A percentile compares a stretch with the other conserved stretches of the same genome.
These are phyloP conservation scores for Lagocephalus sceleratus DNA, from an alignment of 2,797 vertebrate species.

Conservation along the genomic window DNA sequence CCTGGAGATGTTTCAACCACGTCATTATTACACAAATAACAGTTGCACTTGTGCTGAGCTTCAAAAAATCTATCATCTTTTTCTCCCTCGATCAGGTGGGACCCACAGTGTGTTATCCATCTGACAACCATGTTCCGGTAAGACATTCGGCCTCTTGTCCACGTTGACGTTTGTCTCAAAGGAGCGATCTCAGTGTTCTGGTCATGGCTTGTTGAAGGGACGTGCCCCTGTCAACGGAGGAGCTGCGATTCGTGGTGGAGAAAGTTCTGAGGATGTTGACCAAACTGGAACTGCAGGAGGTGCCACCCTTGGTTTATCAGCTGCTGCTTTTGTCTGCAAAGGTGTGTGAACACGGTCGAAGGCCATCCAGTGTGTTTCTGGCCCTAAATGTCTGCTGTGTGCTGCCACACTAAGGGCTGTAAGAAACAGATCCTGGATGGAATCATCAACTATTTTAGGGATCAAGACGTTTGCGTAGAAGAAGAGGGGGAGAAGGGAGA, in stretches of 20 bases:
- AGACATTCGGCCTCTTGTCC: constrained; percentile 15
- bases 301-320: constrained; percentile 94
- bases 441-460: constrained; percentile 86
- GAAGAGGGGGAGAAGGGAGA: constrained; percentile 81
- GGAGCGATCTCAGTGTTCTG: background rate
- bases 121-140: constrained; percentile 97
- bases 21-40: too few species aligned
- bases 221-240: constrained; percentile 85
- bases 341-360: constrained; percentile 65
- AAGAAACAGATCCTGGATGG: constrained; percentile 89
- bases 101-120: constrained; percentile 84
- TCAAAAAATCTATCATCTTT: background rate
- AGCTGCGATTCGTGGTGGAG: constrained; percentile 87
- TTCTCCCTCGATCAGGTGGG: constrained; percentile 80
- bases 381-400: background rate
- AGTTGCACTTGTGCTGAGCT: too few species aligned
- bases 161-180: too few species aligned
- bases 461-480: constrained; percentile 82
- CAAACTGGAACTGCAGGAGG: constrained; percentile 91
- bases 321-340: constrained; percentile 91
- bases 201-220: constrained; percentile 73
- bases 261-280: constrained; percentile 88
- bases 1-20: too few species aligned
- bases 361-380: background rate
- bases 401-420: constrained; percentile 79